A percentile compares a stretch with the other conserved stretches of the same genome.
phyloP scores from a whole-genome alignment of 2,113 vertebrate species.

The Cynopterus brachyotis region DNA sequence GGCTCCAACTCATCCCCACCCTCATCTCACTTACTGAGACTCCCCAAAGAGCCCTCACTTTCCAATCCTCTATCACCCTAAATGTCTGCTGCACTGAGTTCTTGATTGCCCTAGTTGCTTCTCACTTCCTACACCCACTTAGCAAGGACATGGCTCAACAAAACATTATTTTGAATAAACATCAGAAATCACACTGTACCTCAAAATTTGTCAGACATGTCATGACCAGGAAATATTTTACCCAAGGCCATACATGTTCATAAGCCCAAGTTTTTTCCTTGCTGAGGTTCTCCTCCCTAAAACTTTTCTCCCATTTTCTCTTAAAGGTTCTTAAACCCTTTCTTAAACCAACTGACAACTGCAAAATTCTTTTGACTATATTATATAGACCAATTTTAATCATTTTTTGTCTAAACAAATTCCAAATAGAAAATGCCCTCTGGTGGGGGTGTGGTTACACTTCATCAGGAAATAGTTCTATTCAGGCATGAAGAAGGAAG shows the following conservation, averaged over 20 bases:
- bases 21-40: not conserved
- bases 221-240: not conserved
- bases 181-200: not conserved
- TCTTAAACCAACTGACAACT: not conserved
- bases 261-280: not conserved
- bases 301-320: not conserved
- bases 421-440: not conserved
- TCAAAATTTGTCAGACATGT: not conserved
- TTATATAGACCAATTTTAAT: not conserved
- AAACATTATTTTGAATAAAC: not conserved
- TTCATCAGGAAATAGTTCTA: not conserved
- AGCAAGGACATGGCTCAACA: not conserved
- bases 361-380: not conserved
- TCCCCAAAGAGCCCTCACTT: not conserved
- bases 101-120: not conserved
- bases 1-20: not conserved
- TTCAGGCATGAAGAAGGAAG: not conserved
- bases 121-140: not conserved
- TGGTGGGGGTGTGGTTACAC: not conserved
- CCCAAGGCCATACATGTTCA: not conserved
- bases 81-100: not conserved
- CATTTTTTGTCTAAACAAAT: not conserved
- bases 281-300: not conserved
- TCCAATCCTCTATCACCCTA: accelerated
- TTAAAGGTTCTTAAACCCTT: not conserved